Evolutionary conservation across 2,888 invertebrate genomes (phyloP), one percentile per base, ranked within the genome.

Genomic region (Drosophila anceps): DNA sequence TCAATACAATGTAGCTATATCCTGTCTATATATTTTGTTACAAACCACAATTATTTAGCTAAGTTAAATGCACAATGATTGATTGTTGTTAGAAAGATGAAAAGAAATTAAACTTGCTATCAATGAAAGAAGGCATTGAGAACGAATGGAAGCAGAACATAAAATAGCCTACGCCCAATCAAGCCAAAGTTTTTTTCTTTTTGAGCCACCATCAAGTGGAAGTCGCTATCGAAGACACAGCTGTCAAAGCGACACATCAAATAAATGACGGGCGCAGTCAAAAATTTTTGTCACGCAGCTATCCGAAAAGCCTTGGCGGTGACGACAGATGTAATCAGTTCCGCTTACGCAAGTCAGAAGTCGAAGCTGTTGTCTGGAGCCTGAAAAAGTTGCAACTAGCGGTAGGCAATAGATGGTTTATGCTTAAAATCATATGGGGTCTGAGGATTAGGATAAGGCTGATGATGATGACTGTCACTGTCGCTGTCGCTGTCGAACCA

Each of bases 261-360:
- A 84, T 85, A 84, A 84, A 84, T 84, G 85, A 86, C 81, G 81
- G 20, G 55, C 64, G 71, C 57, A 79, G 79, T 82, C 68, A 68
- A 53, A 74, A 75, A 88, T 83, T 88, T 79, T 76, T 87, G 89
- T 87, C 86, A 87, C 89, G 89, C 84, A 88, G 83, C 82, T 55
- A 63, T 3, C n/a, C 33, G 58, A 60, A 68, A 51, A 77, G 74
- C 55, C 55, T 55, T 29, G 59, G 37, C 61, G 24, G 43, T 48
- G 67, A 71, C 73, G 84, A 71, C 75, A 72, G 76, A 66, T 72
- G 79, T 84, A 87, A 87, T 87, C 86, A 88, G 86, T 87, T 87
- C 87, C 89, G 86, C 86, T 80, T 87, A 76, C 73, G 72, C 75
- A 76, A 88, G 81, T 79, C 80, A 82, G 61, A 82, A 81, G 75